Conservation (phyloP, 2,113 vertebrate genomes). For the Xiphophorus couchianus region DNA sequence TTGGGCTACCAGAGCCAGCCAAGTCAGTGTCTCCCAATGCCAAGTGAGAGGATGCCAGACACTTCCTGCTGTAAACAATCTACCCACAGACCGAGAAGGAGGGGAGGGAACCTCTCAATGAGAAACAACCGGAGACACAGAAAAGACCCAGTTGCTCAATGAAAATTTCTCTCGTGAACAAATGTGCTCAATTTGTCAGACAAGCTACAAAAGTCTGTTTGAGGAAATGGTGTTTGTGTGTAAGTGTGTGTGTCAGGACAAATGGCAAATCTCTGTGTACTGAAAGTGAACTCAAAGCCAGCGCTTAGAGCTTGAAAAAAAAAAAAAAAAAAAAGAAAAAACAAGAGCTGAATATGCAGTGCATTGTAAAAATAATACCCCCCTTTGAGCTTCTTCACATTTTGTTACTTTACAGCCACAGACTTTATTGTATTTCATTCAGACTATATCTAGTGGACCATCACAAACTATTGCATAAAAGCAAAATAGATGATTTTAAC, state of each 20-base stretch:
- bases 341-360: slow-evolving; percentile 64
- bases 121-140: slow-evolving; percentile 68
- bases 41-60: slow-evolving; percentile 76
- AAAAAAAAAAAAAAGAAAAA: slow-evolving; percentile 3
- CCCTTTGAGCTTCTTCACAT: neutral
- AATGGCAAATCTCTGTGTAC: slow-evolving; percentile 57
- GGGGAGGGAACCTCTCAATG: slow-evolving; percentile 68
- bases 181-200: slow-evolving; percentile 75
- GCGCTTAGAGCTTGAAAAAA: slow-evolving; percentile 59
- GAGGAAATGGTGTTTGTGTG: slow-evolving; percentile 35
- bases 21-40: slow-evolving; percentile 71
- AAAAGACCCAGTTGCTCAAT: slow-evolving; percentile 70
- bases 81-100: slow-evolving; percentile 66
- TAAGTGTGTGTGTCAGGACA: slow-evolving; percentile 43
- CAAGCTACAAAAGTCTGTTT: slow-evolving; percentile 64
- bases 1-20: slow-evolving; percentile 68
- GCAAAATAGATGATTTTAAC: neutral
- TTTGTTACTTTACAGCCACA: neutral
- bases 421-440: neutral
- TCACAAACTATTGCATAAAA: neutral
- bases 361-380: slow-evolving; percentile 16
- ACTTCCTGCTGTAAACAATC: slow-evolving; percentile 75
- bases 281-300: slow-evolving; percentile 61
- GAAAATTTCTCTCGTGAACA: slow-evolving; percentile 66
- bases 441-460: neutral